phyloP scores from a whole-genome alignment of 2,888 invertebrate genomes.

The Dryobota labecula region DNA sequence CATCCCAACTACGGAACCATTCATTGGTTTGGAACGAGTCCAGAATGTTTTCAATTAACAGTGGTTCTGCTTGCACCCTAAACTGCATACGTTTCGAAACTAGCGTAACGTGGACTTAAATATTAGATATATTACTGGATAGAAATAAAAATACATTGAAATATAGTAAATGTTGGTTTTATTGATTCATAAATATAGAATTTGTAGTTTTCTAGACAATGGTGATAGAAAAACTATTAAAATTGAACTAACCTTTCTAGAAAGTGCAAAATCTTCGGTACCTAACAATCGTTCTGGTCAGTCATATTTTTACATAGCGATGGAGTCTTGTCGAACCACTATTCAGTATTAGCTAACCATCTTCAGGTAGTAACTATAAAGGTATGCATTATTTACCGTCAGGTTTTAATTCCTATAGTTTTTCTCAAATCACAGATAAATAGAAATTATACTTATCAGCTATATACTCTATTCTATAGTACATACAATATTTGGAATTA shows the following conservation, averaged over 20 bases:
- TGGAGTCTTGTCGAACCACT: not conserved
- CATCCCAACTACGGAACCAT: too few species aligned
- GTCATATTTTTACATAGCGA: not conserved
- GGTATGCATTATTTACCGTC: not conserved
- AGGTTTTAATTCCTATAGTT: constrained; percentile 7
- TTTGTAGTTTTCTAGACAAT: constrained; percentile 27
- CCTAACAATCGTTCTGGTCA: not conserved
- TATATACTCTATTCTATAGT: constrained; percentile 29
- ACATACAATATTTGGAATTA: constrained; percentile 43
- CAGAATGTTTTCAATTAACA: not conserved
- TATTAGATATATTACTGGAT: constrained; percentile 42
- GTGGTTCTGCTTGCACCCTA: constrained; percentile 1
- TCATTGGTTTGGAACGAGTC: too few species aligned
- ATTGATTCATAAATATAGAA: constrained; percentile 55
- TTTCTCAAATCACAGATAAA: constrained; percentile 28
- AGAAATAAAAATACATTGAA: constrained; percentile 54
- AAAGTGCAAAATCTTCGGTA: constrained; percentile 4
- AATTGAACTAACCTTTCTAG: not conserved
- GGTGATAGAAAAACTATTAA: constrained; percentile 23
- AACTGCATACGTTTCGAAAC: constrained; percentile 31
- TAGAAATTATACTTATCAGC: constrained; percentile 39
- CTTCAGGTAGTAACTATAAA: not conserved
- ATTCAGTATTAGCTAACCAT: not conserved
- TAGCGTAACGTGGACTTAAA: constrained; percentile 43
- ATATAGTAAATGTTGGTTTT: constrained; percentile 59